Evolutionary conservation across 2,113 vertebrate genomes (phyloP).

Genomic region (Tauraco erythrolophus): DNA sequence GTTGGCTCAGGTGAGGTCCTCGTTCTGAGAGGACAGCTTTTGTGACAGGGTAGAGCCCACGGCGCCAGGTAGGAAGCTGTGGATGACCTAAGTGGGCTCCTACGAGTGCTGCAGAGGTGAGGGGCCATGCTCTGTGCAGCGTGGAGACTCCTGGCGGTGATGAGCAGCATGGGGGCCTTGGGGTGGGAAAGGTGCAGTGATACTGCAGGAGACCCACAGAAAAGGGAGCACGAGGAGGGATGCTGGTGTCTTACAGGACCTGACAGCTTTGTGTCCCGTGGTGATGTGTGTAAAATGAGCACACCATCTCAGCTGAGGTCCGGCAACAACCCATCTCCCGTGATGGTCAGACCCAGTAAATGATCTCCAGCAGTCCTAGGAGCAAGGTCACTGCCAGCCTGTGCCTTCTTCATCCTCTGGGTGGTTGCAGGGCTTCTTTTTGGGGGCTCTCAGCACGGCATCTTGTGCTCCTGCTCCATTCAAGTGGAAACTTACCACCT

Average conservation of each 20-base stretch:
- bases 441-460: background rate
- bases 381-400: background rate
- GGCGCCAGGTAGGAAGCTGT: fast-evolving
- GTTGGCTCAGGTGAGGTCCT: background rate
- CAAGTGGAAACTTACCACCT: background rate
- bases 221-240: background rate
- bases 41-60: background rate
- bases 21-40: fast-evolving
- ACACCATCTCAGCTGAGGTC: background rate
- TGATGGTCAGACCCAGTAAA: background rate
- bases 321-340: background rate
- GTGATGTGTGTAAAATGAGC: background rate
- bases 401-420: background rate
- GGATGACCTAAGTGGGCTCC: background rate
- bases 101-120: background rate
- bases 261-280: background rate
- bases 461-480: background rate
- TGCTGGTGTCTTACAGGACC: background rate
- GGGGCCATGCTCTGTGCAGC: too few species aligned
- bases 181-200: background rate
- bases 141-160: fast-evolving
- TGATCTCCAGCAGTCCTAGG: background rate
- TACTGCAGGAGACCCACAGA: background rate
- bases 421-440: background rate
- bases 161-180: fast-evolving